A percentile compares a stretch with the other conserved stretches of the same genome.
Evolutionary conservation across 2,797 vertebrate species (phyloP).

Genomic region (Taeniopygia guttata): DNA sequence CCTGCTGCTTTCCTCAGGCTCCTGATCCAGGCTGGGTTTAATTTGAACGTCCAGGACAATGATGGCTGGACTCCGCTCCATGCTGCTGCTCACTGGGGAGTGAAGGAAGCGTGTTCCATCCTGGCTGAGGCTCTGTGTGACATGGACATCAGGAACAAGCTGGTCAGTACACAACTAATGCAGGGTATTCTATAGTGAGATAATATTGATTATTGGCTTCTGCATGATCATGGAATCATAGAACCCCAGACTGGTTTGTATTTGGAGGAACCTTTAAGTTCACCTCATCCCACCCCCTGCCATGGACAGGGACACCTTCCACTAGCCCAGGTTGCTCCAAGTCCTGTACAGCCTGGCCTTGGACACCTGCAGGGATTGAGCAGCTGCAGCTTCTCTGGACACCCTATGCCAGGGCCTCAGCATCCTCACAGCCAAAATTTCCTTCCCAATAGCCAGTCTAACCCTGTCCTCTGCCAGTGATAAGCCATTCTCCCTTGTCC

Average conservation of each 20-base stretch:
- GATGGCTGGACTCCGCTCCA: slow-evolving; percentile 81
- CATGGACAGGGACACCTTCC: background rate
- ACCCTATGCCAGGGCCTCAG: rapidly evolving
- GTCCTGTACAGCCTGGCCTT: rapidly evolving
- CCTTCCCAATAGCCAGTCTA: background rate
- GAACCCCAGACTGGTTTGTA: background rate
- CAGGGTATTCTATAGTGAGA: background rate
- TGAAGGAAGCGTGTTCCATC: slow-evolving; percentile 80
- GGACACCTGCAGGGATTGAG: background rate
- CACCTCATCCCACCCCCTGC: background rate
- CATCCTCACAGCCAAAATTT: background rate
- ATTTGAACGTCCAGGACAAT: slow-evolving; percentile 77
- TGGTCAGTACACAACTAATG: slow-evolving; percentile 67
- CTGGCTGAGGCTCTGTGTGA: slow-evolving; percentile 78
- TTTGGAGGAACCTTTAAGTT: background rate
- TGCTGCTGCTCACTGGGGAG: slow-evolving; percentile 78
- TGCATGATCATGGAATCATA: background rate
- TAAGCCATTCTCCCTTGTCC: background rate
- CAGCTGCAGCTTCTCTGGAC: background rate
- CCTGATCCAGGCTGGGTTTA: slow-evolving; percentile 78
- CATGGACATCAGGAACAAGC: slow-evolving; percentile 79
- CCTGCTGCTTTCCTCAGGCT: slow-evolving; percentile 64
- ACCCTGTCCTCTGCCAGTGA: background rate
- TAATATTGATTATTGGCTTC: background rate
- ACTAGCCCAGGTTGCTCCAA: rapidly evolving